Evolutionary conservation across 2,797 vertebrate genomes (phyloP).

Genomic region (Pangasius macronema): DNA sequence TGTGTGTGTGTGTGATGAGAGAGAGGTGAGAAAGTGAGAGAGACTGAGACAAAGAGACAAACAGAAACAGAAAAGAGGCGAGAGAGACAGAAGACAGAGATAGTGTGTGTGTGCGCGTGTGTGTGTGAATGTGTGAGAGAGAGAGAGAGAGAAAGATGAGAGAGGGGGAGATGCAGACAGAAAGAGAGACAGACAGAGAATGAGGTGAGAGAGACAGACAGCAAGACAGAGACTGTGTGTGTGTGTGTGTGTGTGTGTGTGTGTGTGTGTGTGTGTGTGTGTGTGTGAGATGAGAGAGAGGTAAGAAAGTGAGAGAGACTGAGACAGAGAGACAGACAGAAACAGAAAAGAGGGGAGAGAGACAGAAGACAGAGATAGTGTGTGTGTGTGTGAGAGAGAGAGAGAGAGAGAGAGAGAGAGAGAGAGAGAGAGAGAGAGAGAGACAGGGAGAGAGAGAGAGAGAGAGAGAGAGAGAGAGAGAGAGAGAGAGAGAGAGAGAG

Average conservation of each 20-base stretch:
- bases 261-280: background rate
- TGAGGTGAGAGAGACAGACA: background rate
- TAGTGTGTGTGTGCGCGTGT: background rate
- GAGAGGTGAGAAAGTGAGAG: no score
- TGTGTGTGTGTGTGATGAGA: no score
- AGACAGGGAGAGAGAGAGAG: no score
- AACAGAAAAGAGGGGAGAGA: background rate
- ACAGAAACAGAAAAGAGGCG: no score
- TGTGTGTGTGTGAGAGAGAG: no score
- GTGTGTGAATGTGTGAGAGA: background rate
- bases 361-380: background rate
- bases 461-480: background rate
- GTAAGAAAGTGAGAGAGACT: no score
- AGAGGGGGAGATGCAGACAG: background rate
- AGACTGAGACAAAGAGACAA: no score
- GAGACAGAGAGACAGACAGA: background rate
- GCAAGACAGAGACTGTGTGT: no score
- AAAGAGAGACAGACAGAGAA: background rate
- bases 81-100: background rate
- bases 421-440: no score
- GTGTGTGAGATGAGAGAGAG: no score
- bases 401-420: no score
- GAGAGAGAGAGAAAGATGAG: no score
- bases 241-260: background rate
- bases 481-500: background rate